Evolutionary conservation across 2,113 vertebrate genomes (phyloP).

Genomic region (Platichthys flesus): DNA sequence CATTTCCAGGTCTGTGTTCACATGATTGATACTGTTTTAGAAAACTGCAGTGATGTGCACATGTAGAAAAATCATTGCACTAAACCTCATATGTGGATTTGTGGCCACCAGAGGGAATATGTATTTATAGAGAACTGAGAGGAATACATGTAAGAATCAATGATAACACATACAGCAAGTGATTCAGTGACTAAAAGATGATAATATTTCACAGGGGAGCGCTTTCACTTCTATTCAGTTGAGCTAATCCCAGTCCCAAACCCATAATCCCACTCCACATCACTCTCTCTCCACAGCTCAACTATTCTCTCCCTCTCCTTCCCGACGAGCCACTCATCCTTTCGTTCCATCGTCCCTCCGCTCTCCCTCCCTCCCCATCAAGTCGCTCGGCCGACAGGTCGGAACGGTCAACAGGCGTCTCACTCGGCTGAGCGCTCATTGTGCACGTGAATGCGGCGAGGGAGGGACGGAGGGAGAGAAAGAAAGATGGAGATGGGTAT

Average conservation of each 20-base stretch:
- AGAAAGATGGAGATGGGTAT: constrained; percentile 71
- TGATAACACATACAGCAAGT: background rate
- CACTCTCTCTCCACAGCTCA: constrained; percentile 40
- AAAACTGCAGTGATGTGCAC: too few relatives aligned
- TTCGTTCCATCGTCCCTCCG: constrained; percentile 35
- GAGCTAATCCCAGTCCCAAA: constrained; percentile 43
- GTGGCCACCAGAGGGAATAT: background rate
- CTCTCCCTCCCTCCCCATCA: constrained; percentile 75
- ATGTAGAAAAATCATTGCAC: constrained; percentile 7
- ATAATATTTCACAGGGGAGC: constrained; percentile 31
- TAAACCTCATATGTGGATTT: background rate
- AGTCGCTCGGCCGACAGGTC: constrained; percentile 72
- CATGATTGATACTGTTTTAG: too few relatives aligned
- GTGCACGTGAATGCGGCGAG: constrained; percentile 80
- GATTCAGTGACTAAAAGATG: background rate
- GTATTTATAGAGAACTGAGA: too few relatives aligned
- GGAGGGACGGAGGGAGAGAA: constrained; percentile 63
- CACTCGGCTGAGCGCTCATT: constrained; percentile 87
- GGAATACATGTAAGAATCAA: background rate
- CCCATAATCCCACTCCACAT: constrained; percentile 70
- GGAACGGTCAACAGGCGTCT: constrained; percentile 91
- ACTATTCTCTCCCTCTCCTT: constrained; percentile 23
- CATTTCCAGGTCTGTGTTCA: too few relatives aligned
- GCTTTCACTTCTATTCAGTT: constrained; percentile 9
- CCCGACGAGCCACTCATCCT: constrained; percentile 48